These are phyloP conservation scores for Jordanella pulchra DNA, from an alignment of 2,797 vertebrate species.

Conservation along the genomic window DNA sequence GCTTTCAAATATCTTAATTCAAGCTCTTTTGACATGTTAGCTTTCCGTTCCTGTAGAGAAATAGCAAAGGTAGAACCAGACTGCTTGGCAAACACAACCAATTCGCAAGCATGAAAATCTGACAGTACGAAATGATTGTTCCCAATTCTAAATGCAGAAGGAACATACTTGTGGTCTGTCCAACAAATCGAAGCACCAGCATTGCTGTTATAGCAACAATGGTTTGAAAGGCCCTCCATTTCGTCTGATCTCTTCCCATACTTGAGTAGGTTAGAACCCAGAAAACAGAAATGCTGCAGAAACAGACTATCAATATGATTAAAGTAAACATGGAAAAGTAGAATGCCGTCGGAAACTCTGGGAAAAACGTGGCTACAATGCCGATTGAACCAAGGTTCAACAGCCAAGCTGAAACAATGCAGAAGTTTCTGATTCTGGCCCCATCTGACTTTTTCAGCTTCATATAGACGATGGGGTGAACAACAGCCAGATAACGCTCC, in stretches of 20 bases:
- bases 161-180: neutral
- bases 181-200: slow-evolving; percentile 2
- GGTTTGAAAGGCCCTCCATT: slow-evolving; percentile 22
- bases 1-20: neutral
- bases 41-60: slow-evolving; percentile 3
- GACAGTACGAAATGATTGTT: fast-evolving
- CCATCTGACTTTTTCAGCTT: neutral
- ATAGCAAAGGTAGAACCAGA: slow-evolving; percentile 7
- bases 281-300: slow-evolving; percentile 25
- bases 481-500: slow-evolving; percentile 26
- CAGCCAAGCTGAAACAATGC: slow-evolving; percentile 12
- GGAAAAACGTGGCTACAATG: fast-evolving
- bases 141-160: neutral
- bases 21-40: neutral
- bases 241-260: slow-evolving; percentile 6
- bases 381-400: neutral
- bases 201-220: neutral
- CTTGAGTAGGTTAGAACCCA: neutral
- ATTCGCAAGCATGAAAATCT: neutral
- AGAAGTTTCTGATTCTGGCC: neutral
- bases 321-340: fast-evolving
- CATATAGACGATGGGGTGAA: slow-evolving; percentile 14
- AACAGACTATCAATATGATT: fast-evolving
- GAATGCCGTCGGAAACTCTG: fast-evolving
- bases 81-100: slow-evolving; percentile 10